Conservation (phyloP, 1,140 invertebrate genomes). For the Bacillus rossius region DNA sequence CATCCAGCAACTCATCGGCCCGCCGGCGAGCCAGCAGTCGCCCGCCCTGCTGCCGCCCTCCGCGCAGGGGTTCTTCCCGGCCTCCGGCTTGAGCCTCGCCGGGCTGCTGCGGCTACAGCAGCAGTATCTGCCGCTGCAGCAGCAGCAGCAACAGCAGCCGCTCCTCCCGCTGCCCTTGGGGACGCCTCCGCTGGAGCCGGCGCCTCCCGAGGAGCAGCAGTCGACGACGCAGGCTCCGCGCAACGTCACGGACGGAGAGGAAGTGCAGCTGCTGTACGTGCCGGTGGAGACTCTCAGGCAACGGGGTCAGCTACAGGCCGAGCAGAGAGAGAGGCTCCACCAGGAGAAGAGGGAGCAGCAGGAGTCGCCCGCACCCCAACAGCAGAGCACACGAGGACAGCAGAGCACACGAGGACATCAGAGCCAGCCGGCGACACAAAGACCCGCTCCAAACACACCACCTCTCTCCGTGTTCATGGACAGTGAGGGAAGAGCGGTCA, state of each 20-base stretch:
- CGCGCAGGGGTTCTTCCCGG: too few relatives aligned
- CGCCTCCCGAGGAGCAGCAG: too few relatives aligned
- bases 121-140: too few relatives aligned
- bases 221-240: not conserved
- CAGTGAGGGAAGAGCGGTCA: conserved; percentile 44
- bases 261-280: conserved; percentile 72
- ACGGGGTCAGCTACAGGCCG: not conserved
- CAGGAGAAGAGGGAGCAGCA: conserved; percentile 15
- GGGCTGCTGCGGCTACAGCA: too few relatives aligned
- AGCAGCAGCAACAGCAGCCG: too few relatives aligned
- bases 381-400: not conserved
- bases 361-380: conserved; percentile 3
- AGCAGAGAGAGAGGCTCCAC: conserved; percentile 35
- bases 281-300: conserved; percentile 63
- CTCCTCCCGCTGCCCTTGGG: too few relatives aligned
- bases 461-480: conserved; percentile 72
- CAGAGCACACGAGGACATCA: not conserved
- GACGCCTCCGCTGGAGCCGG: too few relatives aligned
- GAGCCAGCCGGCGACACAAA: conserved; percentile 6
- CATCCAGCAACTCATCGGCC: too few relatives aligned
- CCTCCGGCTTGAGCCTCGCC: too few relatives aligned
- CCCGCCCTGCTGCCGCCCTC: too few relatives aligned
- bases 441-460: conserved; percentile 62
- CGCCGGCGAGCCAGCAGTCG: too few relatives aligned
- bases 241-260: conserved; percentile 38